Base-by-base conservation (phyloP, 2,888 invertebrate genomes). In the Bellardia bayeri region DNA sequence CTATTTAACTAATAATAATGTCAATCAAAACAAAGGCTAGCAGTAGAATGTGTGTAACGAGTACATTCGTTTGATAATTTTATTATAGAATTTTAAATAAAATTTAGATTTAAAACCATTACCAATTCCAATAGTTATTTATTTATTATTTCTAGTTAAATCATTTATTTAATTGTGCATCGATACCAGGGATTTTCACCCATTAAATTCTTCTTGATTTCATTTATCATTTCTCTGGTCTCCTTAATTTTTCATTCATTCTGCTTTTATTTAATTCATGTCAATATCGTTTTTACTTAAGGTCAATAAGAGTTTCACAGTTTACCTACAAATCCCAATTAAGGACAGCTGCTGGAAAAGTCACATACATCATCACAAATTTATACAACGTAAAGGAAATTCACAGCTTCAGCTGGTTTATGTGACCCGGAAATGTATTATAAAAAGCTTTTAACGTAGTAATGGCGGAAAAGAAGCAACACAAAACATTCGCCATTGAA, bases 1-100 rank as follows among this genome's bases (percentile, higher is more conserved):
- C 42, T 14, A 37, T 68, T 23, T 14, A 40, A 49, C n/a, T 74
- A 66, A 56, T 23, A 23, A 23, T 58, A 49, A 61, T 79, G 84
- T 58, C 56, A 68, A 66, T 84, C 71, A 72, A 72, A 71, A 51
- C 13, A 13, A 71, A 61, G 42, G 1, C 23, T 23, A 23, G 58
- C 45, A 45, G 37, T n/a, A 64, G 51, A n/a, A 61, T 51, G 56
- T 61, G 51, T 79, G 13, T 69, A 49, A 51, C 54, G 64, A 54
- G 51, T 40, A 7, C 51, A 51, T 71, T 23, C 64, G 64, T 74
- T 74, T 58, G 68, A 79, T 80, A 63, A 80, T 76, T 76, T 37
- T 69, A 80, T 71, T 85, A 85, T 85, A 64, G 85, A 63, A 58
- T 71, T 51, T 61, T 79, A 49, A 63, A 81, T 72, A 81, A 58